Conservation (phyloP, 2,888 invertebrate species). For the Lasioglossum pauxillum region DNA sequence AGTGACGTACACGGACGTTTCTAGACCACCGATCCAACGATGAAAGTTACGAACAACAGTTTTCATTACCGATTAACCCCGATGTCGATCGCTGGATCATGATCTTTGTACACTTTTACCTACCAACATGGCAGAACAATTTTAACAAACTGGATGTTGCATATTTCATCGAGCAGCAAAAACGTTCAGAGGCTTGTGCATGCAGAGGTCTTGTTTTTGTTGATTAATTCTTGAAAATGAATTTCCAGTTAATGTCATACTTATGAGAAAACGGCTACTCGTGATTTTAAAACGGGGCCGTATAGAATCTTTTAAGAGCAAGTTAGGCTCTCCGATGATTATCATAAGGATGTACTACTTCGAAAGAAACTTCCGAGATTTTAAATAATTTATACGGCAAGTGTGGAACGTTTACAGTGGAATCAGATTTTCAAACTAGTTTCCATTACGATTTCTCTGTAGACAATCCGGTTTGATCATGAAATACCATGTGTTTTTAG, state of each 20-base stretch:
- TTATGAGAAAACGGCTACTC: neutral
- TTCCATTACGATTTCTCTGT: neutral
- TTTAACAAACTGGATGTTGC: neutral
- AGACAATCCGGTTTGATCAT: constrained; percentile 1
- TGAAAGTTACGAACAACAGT: neutral
- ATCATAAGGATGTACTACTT: neutral
- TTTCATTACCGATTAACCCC: neutral
- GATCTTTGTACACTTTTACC: neutral
- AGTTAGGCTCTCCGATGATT: neutral
- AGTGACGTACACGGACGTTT: constrained; percentile 47
- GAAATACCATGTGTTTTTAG: neutral
- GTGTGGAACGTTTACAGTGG: neutral
- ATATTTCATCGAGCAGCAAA: neutral
- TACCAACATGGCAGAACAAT: neutral
- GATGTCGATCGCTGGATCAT: neutral
- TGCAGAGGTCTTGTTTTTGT: neutral
- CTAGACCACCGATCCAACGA: constrained; percentile 28
- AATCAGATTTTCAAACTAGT: constrained; percentile 4
- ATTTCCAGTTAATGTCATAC: neutral
- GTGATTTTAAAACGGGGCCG: neutral
- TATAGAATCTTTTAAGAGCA: neutral
- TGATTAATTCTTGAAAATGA: neutral
- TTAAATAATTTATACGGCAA: neutral
- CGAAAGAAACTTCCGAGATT: neutral
- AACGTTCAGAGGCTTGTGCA: neutral